Evolutionary conservation across 2,113 vertebrate genomes (phyloP), one percentile per base, ranked within the genome.

Genomic region (Passerina amoena): DNA sequence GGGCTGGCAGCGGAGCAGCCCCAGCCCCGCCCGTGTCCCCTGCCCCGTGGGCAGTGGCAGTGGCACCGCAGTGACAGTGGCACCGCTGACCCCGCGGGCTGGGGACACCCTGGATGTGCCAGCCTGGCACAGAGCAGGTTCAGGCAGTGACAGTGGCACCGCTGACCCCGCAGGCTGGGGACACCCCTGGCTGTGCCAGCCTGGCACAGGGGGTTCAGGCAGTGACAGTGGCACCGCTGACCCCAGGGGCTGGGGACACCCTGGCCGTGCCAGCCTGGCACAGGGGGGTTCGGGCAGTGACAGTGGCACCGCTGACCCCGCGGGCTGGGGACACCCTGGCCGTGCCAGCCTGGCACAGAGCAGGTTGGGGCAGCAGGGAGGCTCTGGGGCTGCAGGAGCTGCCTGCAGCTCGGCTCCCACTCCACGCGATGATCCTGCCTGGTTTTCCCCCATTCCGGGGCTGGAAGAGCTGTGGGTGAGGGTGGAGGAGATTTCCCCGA

Each of bases 401-500:
- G 63, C 9, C 1, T 8, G 57, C 63, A 24, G 33, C 56, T 14
- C 42, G 59, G 69, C 4, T 25, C 44, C 31, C 9, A 0, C 11
- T 18, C 17, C 61, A 4, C 20, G 30, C 7, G 24, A 17, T 12
- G 66, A 2, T 78, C 30, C 35, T 0, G 2, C 33, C 33, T 75
- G 44, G 3, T 48, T 37, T 40, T 18, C 3, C 0, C 16, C 22
- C n/a, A 0, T 64, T 23, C 44, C 50, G 5, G 38, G 48, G 66
- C 38, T 42, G 0, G 3, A n/a, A 8, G 30, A 17, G 9, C 7
- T 11, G 6, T 3, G 3, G 42, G 50, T 31, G 50, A 56, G 35
- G 57, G 20, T 10, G 40, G 85, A 0, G 11, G 1, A 5, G 75
- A 22, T n/a, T 47, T 11, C 12, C 13, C 1, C 1, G n/a, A 5